These are phyloP conservation scores for Wiebesia pumilae DNA, from an alignment of 1,140 invertebrate species.

Conservation along the genomic window DNA sequence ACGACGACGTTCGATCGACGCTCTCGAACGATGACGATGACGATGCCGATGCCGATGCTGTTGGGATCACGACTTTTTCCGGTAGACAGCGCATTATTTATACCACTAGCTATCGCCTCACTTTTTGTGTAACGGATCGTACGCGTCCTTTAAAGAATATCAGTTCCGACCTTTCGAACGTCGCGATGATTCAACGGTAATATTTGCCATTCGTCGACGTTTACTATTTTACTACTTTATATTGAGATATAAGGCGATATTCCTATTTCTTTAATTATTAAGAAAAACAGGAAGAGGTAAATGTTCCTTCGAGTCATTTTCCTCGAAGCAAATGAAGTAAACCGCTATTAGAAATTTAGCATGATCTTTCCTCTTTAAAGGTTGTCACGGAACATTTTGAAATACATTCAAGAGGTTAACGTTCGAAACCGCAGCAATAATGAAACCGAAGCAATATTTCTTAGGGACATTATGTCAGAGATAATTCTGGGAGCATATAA, in stretches of 20 bases:
- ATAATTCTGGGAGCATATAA: not conserved
- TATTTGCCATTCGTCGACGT: too few relatives aligned
- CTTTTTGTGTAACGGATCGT: not conserved
- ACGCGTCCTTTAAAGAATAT: not conserved
- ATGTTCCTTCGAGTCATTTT: not conserved
- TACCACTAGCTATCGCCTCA: not conserved
- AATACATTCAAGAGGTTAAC: not conserved
- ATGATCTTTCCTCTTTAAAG: not conserved
- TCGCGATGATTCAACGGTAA: not conserved
- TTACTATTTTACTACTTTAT: too few relatives aligned
- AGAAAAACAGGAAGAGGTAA: not conserved
- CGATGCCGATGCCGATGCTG: too few relatives aligned
- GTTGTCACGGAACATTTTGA: too few relatives aligned
- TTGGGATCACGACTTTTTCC: not conserved
- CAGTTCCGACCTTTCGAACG: not conserved
- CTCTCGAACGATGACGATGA: too few relatives aligned
- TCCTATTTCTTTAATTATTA: too few relatives aligned
- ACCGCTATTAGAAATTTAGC: not conserved
- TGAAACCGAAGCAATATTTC: too few relatives aligned
- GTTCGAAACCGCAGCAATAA: too few relatives aligned
- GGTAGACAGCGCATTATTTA: too few relatives aligned
- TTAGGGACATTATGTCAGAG: too few relatives aligned
- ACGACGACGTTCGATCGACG: too few relatives aligned
- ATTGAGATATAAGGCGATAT: too few relatives aligned
- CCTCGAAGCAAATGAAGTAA: not conserved